Evolutionary conservation across 2,113 vertebrate genomes (phyloP), one percentile per base, ranked within the genome.

Genomic region (Calidris pugnax): DNA sequence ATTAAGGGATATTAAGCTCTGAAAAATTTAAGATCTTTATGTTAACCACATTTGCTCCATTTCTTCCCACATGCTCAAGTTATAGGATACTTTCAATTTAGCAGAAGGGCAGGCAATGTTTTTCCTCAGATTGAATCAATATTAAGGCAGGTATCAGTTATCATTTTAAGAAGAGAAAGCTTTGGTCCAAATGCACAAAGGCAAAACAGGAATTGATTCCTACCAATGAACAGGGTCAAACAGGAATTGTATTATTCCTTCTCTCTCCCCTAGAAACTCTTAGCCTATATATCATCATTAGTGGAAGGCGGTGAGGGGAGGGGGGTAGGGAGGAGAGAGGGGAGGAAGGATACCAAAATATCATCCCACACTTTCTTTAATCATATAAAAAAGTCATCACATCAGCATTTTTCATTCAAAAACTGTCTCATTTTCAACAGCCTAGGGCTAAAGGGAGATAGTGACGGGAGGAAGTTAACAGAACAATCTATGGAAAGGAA

Each of bases 381-480:
- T 93, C 87, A 91, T 90, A 69, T 74, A 55, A 95, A 92, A 60
- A 85, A 95, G 91, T 75, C 74, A 96, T 97, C 95, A 85, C 59
- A 91, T 83, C 69, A 77, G 90, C 95, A 96, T 97, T 96, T 95
- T 71, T 96, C 93, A 96, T 95, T 94, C 90, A 94, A 87, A 96
- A 93, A 91, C 78, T 85, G 85, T 93, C 91, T 96, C 87, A 89
- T 96, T 96, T 94, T 86, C 74, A 87, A 88, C 72, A 87, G 95
- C 95, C 95, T 80, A 17, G 9, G 87, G 95, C 93, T 91, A 96
- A 87, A 88, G 74, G 50, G 82, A 95, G 72, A 94, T 80, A 90
- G 59, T 90, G 90, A 94, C 80, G 67, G 93, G 45, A 96, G 87
- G 92, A 96, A 96, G 85, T 94, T 94, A 93, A 73, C 75, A 59